phyloP scores from a whole-genome alignment of 2,113 vertebrate species.

The Orthonyx spaldingii region DNA sequence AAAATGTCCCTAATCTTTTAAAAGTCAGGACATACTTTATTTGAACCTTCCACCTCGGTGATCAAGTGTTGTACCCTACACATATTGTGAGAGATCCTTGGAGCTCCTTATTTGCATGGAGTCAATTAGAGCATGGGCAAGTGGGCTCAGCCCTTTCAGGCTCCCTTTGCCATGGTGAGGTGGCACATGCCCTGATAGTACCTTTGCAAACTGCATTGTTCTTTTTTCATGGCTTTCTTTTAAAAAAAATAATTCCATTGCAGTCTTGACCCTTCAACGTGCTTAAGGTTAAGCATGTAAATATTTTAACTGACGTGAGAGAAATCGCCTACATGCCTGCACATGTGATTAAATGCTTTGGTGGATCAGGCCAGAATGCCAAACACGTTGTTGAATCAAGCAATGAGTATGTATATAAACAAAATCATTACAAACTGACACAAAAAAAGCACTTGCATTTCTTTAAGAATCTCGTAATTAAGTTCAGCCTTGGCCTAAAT shows the following conservation, averaged over 20 bases:
- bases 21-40: background rate
- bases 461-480: background rate
- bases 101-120: background rate
- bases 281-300: background rate
- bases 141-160: background rate
- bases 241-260: background rate
- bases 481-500: background rate
- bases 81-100: background rate
- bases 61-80: background rate
- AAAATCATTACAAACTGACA: background rate
- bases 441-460: background rate
- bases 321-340: background rate
- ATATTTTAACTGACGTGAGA: constrained; percentile 7
- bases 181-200: background rate
- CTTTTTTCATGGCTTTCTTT: background rate
- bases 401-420: background rate
- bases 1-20: background rate
- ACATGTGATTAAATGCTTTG: constrained; percentile 12
- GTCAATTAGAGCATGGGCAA: background rate
- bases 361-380: background rate
- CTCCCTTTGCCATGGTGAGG: background rate
- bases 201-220: background rate
- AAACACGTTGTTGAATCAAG: background rate
- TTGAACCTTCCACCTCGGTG: background rate
- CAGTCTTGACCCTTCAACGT: background rate